Evolutionary conservation across 2,797 vertebrate genomes (phyloP).

Genomic region (Chaunax sp.): DNA sequence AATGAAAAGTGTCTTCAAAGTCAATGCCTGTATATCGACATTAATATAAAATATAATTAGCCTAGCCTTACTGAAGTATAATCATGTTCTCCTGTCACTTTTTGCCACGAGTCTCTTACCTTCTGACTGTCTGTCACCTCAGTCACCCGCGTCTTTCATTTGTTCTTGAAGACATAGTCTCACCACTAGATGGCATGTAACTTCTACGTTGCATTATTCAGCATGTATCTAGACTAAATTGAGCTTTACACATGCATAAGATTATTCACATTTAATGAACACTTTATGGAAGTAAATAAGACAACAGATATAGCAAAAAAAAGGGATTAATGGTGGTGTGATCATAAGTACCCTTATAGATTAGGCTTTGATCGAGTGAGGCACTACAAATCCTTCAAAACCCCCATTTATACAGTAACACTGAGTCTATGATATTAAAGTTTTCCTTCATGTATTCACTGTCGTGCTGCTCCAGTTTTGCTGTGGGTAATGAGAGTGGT

Average conservation of each 20-base stretch:
- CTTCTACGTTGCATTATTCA: constrained; percentile 22
- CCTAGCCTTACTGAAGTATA: too few relatives aligned
- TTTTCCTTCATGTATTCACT: constrained; percentile 55
- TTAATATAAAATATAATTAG: too few relatives aligned
- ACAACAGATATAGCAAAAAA: constrained; percentile 14
- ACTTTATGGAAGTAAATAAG: constrained; percentile 21
- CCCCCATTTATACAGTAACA: constrained; percentile 14
- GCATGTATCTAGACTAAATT: too few relatives aligned
- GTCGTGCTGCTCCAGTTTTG: constrained; percentile 66
- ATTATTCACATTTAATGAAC: constrained; percentile 17
- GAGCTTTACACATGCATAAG: constrained; percentile 37
- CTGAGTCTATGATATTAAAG: constrained; percentile 40
- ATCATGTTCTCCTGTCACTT: too few relatives aligned
- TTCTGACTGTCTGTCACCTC: too few relatives aligned
- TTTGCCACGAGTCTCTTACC: too few relatives aligned
- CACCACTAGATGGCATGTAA: constrained; percentile 71
- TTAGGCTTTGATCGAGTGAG: constrained; percentile 17
- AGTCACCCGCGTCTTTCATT: neutral
- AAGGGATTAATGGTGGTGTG: constrained; percentile 2
- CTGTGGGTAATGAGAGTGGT: constrained; percentile 68
- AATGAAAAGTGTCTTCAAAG: constrained; percentile 33
- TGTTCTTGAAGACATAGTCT: neutral
- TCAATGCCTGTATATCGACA: constrained; percentile 5
- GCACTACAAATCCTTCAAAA: constrained; percentile 17
- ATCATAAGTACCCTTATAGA: neutral